These are phyloP conservation scores for Diarsia dahlii DNA, from an alignment of 2,888 invertebrate species.

Conservation along the genomic window DNA sequence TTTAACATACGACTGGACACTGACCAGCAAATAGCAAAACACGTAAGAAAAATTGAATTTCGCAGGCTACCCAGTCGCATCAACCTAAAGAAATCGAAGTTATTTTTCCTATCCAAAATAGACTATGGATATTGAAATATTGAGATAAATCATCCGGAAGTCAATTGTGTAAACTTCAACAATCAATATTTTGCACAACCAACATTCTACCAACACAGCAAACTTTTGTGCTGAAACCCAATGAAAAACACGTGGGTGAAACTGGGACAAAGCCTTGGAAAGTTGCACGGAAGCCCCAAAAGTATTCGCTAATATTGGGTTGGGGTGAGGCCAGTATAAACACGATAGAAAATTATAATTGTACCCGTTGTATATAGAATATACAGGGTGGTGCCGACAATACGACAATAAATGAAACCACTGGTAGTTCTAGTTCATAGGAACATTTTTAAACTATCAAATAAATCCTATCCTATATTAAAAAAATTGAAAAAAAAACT, in stretches of 20 bases:
- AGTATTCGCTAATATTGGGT: conserved; percentile 43
- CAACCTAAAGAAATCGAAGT: not conserved
- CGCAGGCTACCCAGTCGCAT: too few relatives aligned
- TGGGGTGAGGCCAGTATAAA: conserved; percentile 46
- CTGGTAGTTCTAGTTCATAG: too few relatives aligned
- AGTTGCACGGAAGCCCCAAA: conserved; percentile 40
- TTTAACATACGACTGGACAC: too few relatives aligned
- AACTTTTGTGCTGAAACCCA: conserved; percentile 24
- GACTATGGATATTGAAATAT: not conserved
- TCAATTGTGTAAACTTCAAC: not conserved
- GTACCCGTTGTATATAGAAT: not conserved
- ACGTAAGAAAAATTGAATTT: not conserved
- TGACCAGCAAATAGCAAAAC: too few relatives aligned
- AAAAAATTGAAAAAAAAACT: too few relatives aligned
- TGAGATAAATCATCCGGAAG: not conserved
- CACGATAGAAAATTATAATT: conserved; percentile 26
- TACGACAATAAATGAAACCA: too few relatives aligned
- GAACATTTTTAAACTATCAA: too few relatives aligned
- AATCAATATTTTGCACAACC: conserved; percentile 1
- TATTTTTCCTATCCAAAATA: too few relatives aligned
- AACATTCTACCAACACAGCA: conserved; percentile 6
- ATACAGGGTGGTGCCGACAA: too few relatives aligned
- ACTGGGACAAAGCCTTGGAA: conserved; percentile 47
- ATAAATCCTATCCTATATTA: too few relatives aligned
- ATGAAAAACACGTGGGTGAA: conserved; percentile 36